These are phyloP conservation scores for Eupithecia inturbata DNA, from an alignment of 2,888 invertebrate species.

Conservation along the genomic window DNA sequence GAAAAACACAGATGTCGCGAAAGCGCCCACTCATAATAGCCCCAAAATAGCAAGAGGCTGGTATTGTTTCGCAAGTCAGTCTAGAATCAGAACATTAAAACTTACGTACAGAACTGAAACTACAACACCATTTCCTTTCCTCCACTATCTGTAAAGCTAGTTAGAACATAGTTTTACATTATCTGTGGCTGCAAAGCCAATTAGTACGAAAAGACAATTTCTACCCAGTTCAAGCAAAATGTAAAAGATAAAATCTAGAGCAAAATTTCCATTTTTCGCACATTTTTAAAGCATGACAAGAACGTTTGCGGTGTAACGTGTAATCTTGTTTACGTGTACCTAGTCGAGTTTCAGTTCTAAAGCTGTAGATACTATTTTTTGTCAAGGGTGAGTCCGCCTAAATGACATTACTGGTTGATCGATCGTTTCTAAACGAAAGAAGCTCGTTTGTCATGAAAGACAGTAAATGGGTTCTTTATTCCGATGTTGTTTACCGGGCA, in stretches of 20 bases:
- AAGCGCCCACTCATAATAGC: constrained; percentile 9
- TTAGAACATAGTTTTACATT: background rate
- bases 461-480: constrained; percentile 75
- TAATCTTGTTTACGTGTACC: background rate
- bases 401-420: constrained; percentile 76
- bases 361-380: constrained; percentile 29
- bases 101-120: constrained; percentile 3
- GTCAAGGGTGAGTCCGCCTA: constrained; percentile 40
- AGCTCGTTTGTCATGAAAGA: constrained; percentile 77
- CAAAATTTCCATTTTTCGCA: background rate
- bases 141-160: background rate
- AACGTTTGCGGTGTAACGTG: background rate
- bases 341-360: constrained; percentile 24
- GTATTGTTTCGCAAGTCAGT: constrained; percentile 57
- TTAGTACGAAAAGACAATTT: background rate
- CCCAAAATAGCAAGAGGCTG: constrained; percentile 15
- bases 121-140: background rate
- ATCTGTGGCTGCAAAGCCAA: background rate
- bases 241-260: constrained; percentile 6
- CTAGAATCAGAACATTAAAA: constrained; percentile 56
- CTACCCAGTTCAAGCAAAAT: background rate
- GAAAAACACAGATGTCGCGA: constrained; percentile 10
- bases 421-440: constrained; percentile 65
- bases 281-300: constrained; percentile 6
- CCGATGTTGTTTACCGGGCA: constrained; percentile 72